Evolutionary conservation across 2,888 invertebrate species (phyloP), one percentile per base, ranked within the genome.

Genomic region (Ormyrus pomaceus): DNA sequence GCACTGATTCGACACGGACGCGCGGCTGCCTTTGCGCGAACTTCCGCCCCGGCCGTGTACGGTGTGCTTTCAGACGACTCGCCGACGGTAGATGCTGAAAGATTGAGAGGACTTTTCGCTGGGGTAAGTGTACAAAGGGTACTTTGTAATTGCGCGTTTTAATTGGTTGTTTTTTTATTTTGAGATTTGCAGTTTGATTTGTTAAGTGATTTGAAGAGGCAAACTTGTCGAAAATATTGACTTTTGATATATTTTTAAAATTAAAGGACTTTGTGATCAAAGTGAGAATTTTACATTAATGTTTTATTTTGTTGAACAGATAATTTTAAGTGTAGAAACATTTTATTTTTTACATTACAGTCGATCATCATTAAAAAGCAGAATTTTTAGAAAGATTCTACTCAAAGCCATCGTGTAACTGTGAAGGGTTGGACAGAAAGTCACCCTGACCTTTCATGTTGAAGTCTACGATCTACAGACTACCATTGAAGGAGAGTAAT

Each of bases 1-100:
- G 62, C 77, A 77, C 69, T 77, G 77, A 77, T 79, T 79, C 68
- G 61, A 53, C 62, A 11, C 55, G 53, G 8, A 7, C 8, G 50
- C 59, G 13, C 51, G n/a, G 55, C 11, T 34, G 6, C 13, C 72
- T 59, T 13, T 70, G 56, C 13, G 3, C 48, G 9, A 46, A 55
- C 62, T 5, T 6, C 34, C 34, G 34, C 34, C 34, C 34, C 34
- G 34, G 34, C 34, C 34, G 34, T 34, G 34, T 3, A 34, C 34
- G 34, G 34, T 34, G 34, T 34, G 34, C 34, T 34, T 34, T 34
- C 34, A 34, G 34, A 34, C 34, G 34, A 34, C 34, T 7, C 55
- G 46, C 7, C n/a, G 6, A 50, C 11, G 6, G 61, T 5, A 48
- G 10, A 58, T 4, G 6, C n/a, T 58, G 10, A 58, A 58, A n/a